Evolutionary conservation across 2,888 invertebrate genomes (phyloP).

Genomic region (Melolontha melolontha): DNA sequence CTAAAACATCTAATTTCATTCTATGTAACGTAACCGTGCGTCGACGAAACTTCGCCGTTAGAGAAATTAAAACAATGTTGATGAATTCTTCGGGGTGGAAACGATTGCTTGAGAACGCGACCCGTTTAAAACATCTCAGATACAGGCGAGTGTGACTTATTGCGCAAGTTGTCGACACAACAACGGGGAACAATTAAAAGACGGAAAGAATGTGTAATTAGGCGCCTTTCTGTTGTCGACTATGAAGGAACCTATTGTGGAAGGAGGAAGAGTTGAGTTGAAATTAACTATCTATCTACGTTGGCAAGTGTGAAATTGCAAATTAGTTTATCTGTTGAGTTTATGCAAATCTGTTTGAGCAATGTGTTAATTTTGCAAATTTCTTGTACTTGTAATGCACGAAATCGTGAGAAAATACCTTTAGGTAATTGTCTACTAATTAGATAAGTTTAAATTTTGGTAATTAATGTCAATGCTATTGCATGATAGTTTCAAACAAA

Average conservation of each 20-base stretch:
- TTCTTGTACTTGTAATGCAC: slow-evolving; percentile 11
- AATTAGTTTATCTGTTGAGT: slow-evolving; percentile 16
- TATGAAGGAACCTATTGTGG: neutral
- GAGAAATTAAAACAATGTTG: too few relatives aligned
- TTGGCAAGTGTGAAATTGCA: slow-evolving; percentile 27
- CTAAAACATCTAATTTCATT: slow-evolving; percentile 18
- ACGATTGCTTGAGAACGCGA: slow-evolving; percentile 1
- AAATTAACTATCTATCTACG: neutral
- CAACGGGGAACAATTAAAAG: neutral
- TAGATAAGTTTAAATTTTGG: slow-evolving; percentile 5
- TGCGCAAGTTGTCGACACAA: slow-evolving; percentile 3
- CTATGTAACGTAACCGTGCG: neutral
- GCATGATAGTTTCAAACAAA: neutral
- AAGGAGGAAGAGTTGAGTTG: neutral
- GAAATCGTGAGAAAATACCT: slow-evolving; percentile 11
- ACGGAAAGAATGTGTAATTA: slow-evolving; percentile 9
- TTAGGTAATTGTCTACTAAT: neutral
- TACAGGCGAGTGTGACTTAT: neutral
- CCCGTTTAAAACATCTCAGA: slow-evolving; percentile 3
- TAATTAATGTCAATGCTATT: slow-evolving; percentile 1
- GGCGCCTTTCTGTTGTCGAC: neutral
- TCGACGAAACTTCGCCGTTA: too few relatives aligned
- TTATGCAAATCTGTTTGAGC: slow-evolving; percentile 26
- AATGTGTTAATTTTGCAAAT: slow-evolving; percentile 17
- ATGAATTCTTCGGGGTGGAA: too few relatives aligned